Percentiles rank a stretch among this genome's conserved stretches.
These are phyloP conservation scores for Noctua pronuba DNA, from an alignment of 2,888 invertebrate genomes.

Conservation along the genomic window DNA sequence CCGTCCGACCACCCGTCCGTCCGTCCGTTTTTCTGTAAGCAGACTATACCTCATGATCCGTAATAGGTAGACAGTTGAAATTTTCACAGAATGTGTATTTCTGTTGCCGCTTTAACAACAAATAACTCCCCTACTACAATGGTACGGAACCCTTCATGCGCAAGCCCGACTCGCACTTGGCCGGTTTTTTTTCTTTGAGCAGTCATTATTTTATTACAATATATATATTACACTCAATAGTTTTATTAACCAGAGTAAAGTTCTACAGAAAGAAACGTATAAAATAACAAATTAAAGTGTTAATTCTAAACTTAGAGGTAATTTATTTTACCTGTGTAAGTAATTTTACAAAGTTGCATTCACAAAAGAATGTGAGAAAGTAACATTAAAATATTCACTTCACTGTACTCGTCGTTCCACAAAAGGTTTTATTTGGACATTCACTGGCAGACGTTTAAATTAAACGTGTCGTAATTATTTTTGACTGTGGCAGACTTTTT, in stretches of 20 bases:
- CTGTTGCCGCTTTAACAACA: too few species aligned
- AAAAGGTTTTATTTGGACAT: constrained; percentile 57
- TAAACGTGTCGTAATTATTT: constrained; percentile 40
- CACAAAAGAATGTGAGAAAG: constrained; percentile 61
- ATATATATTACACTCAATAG: too few species aligned
- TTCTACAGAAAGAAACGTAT: neutral
- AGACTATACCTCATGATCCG: too few species aligned
- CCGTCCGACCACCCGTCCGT: too few species aligned
- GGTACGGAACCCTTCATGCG: too few species aligned
- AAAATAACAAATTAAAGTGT: constrained; percentile 11
- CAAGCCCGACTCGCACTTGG: too few species aligned
- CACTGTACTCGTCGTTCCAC: constrained; percentile 54
- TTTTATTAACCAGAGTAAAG: neutral
- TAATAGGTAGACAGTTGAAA: too few species aligned
- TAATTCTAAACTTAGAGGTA: constrained; percentile 30
- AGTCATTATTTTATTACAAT: too few species aligned
- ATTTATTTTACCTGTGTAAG: constrained; percentile 56
- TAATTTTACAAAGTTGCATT: constrained; percentile 66
- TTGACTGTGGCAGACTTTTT: constrained; percentile 14
- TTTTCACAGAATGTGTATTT: too few species aligned
- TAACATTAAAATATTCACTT: constrained; percentile 69
- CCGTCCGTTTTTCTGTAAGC: too few species aligned
- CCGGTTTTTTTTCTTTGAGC: neutral
- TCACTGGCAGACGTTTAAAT: constrained; percentile 44
- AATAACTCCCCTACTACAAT: too few species aligned